Evolutionary conservation across 2,888 invertebrate genomes (phyloP).

Genomic region (Leptopilina syphax): DNA sequence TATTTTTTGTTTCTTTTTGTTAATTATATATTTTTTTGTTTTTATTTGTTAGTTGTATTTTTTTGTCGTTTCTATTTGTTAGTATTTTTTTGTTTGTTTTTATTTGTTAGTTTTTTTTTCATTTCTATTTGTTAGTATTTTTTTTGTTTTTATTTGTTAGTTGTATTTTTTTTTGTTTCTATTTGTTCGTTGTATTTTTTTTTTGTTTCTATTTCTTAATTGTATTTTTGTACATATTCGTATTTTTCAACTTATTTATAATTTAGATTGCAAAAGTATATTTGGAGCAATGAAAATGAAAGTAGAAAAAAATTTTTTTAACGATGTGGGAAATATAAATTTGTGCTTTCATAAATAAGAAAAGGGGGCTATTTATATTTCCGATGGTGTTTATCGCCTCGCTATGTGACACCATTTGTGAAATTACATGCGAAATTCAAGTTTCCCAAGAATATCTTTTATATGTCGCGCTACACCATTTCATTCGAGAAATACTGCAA

Average conservation of each 20-base stretch:
- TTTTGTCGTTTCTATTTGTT: too few relatives aligned
- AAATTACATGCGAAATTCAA: conserved; percentile 27
- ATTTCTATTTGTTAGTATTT: too few relatives aligned
- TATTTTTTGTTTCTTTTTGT: too few relatives aligned
- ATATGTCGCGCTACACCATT: conserved; percentile 32
- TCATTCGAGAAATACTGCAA: conserved; percentile 38
- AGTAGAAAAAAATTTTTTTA: not conserved
- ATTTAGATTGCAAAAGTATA: not conserved
- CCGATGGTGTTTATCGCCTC: conserved; percentile 27
- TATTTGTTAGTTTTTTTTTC: too few relatives aligned
- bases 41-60: too few relatives aligned
- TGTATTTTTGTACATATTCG: not conserved
- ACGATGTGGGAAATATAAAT: not conserved
- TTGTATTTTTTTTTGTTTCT: too few relatives aligned
- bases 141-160: too few relatives aligned
- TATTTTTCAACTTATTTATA: not conserved
- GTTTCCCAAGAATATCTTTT: conserved; percentile 40
- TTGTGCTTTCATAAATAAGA: conserved; percentile 7
- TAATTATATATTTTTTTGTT: too few relatives aligned
- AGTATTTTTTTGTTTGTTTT: too few relatives aligned
- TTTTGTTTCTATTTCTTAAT: too few relatives aligned
- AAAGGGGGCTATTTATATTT: conserved; percentile 1
- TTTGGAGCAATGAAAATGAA: not conserved
- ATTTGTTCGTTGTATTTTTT: too few relatives aligned
- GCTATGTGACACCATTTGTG: conserved; percentile 20